Base-by-base conservation (phyloP, 2,113 vertebrate species). In the Cottus gobio region DNA sequence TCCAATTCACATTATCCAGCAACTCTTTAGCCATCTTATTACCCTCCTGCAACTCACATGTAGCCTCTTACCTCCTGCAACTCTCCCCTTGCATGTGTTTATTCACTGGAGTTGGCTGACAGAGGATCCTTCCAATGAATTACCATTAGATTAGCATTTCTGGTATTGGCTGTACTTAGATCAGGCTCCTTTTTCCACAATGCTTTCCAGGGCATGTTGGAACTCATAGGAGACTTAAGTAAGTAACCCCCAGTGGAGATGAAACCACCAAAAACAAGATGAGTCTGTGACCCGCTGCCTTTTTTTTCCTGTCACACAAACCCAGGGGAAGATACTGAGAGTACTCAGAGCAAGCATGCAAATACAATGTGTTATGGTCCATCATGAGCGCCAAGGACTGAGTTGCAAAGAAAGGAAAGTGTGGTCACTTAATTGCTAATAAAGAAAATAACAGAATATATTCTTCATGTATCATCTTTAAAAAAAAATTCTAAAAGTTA, bases 171-270 rank as follows among this genome's bases (percentile, higher is more conserved):
- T 66, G 31, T 34, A 44, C 75, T 89, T 50, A 57, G 65, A 78
- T 77, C 50, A 76, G 16, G 20, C 44, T 54, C 13, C 56, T 34
- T 79, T 89, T 85, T 87, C 91, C 88, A 90, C 84, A 89, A 84
- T 81, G 13, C 84, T 79, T 75, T 86, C 36, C 78, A 65, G 76
- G 81, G 72, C 68, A 84, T 67, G 80, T 70, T 70, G 50, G 67
- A 82, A 87, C 54, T 67, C 74, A 73, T 65, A 67, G 46, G 42
- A 77, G 61, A 39, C 64, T 74, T 57, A 75, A 85, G 79, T 82
- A 39, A 86, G 56, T 34, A 90, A 79, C 78, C 81, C 91, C 68
- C 85, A 76, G 70, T 73, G 89, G 89, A 88, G 84, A 87, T 84
- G 34, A 84, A 90, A 80, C 75, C 83, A 71, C 68, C 18, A 6